A percentile compares a stretch with the other conserved stretches of the same genome.
Evolutionary conservation across 2,797 vertebrate genomes (phyloP).

Genomic region (Momotus momota): DNA sequence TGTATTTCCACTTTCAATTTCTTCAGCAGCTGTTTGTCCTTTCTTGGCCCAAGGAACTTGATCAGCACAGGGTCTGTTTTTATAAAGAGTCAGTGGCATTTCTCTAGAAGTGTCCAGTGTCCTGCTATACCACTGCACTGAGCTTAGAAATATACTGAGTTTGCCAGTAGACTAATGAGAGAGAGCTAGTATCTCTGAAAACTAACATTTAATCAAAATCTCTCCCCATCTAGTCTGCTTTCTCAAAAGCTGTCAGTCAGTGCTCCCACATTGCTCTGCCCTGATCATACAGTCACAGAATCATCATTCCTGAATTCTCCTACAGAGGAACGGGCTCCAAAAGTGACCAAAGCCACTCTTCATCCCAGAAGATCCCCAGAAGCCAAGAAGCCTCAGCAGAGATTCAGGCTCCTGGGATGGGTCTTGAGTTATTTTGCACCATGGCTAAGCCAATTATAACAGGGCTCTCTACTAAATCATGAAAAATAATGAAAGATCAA

Average conservation of each 20-base stretch:
- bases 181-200: neutral
- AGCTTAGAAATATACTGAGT: neutral
- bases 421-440: neutral
- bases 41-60: neutral
- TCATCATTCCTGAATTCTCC: neutral
- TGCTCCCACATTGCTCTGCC: neutral
- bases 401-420: neutral
- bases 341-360: neutral
- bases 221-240: neutral
- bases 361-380: neutral
- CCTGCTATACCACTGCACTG: neutral
- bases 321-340: neutral
- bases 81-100: neutral
- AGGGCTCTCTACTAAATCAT: neutral
- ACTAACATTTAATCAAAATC: neutral
- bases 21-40: neutral
- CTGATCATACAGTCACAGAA: neutral
- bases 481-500: neutral
- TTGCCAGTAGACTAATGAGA: fast-evolving
- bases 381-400: neutral
- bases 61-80: neutral
- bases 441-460: neutral
- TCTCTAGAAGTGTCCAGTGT: neutral
- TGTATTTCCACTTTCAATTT: neutral
- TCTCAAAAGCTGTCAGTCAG: neutral